Evolutionary conservation across 2,888 invertebrate species (phyloP).

Genomic region (Sarcophaga caerulescens): DNA sequence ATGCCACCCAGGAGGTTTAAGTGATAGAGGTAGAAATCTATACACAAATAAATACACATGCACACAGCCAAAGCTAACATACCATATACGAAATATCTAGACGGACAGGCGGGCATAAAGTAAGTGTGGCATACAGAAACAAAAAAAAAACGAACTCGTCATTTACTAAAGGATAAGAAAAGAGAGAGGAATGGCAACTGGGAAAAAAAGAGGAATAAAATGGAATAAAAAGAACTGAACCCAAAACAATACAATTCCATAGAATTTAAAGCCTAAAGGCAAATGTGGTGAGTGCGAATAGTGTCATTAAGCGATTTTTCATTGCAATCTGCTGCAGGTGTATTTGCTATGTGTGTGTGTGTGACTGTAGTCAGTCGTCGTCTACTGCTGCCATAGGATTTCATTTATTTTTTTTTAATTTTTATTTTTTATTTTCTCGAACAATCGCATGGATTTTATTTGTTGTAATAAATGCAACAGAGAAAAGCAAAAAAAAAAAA

Average conservation of each 20-base stretch:
- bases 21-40: slow-evolving; percentile 51
- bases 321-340: slow-evolving; percentile 79
- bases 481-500: neutral
- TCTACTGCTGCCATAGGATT: slow-evolving; percentile 28
- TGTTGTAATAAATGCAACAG: slow-evolving; percentile 53
- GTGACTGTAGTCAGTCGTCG: neutral
- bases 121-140: slow-evolving; percentile 29
- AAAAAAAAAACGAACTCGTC: slow-evolving; percentile 2
- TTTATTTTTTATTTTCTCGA: slow-evolving; percentile 37
- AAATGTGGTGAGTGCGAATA: slow-evolving; percentile 73
- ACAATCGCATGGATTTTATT: slow-evolving; percentile 62
- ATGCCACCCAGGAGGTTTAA: slow-evolving; percentile 64
- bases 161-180: neutral
- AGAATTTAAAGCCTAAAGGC: slow-evolving; percentile 68
- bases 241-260: slow-evolving; percentile 62
- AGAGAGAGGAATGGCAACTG: slow-evolving; percentile 46
- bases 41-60: slow-evolving; percentile 1
- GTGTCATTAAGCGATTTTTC: slow-evolving; percentile 80
- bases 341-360: slow-evolving; percentile 60
- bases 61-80: slow-evolving; percentile 32
- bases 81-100: slow-evolving; percentile 10
- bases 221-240: slow-evolving; percentile 41
- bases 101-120: slow-evolving; percentile 24
- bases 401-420: slow-evolving; percentile 34
- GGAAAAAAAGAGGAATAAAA: slow-evolving; percentile 46